phyloP scores from a whole-genome alignment of 2,797 vertebrate genomes.

The Intellagama lesueurii region DNA sequence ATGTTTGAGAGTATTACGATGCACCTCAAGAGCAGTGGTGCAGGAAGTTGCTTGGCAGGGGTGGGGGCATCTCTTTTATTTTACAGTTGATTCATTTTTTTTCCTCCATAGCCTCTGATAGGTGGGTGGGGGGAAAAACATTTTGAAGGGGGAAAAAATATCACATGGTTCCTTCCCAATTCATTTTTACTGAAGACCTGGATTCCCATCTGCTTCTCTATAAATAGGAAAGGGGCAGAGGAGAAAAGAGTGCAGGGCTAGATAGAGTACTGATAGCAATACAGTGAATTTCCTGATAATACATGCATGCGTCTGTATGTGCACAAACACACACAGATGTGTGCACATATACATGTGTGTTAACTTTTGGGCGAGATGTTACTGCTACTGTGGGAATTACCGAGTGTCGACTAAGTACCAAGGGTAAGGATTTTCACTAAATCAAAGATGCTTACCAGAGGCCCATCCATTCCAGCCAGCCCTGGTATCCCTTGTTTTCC shows the following conservation, averaged over 20 bases:
- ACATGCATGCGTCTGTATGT: not conserved
- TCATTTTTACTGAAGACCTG: not conserved
- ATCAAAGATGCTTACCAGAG: conserved; percentile 81
- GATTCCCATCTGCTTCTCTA: not conserved
- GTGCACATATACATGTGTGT: not conserved
- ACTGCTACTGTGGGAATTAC: not conserved
- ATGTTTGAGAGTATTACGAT: not conserved
- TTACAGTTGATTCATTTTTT: not conserved
- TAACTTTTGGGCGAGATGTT: not conserved
- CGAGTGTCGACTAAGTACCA: not conserved
- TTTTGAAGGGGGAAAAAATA: not conserved
- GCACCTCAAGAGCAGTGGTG: too few species aligned
- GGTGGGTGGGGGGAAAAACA: too few species aligned
- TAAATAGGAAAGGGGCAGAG: not conserved
- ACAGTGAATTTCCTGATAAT: not conserved
- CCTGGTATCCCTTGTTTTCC: conserved; percentile 89
- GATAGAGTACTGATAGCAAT: not conserved
- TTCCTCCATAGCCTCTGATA: too few species aligned
- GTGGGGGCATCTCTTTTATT: not conserved
- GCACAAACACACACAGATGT: not conserved
- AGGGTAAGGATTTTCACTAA: not conserved
- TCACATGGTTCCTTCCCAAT: not conserved
- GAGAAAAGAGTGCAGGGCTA: not conserved
- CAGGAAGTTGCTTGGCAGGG: not conserved
- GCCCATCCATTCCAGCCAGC: conserved; percentile 87